phyloP scores from a whole-genome alignment of 2,888 invertebrate genomes.

The Loripinus fragilis region DNA sequence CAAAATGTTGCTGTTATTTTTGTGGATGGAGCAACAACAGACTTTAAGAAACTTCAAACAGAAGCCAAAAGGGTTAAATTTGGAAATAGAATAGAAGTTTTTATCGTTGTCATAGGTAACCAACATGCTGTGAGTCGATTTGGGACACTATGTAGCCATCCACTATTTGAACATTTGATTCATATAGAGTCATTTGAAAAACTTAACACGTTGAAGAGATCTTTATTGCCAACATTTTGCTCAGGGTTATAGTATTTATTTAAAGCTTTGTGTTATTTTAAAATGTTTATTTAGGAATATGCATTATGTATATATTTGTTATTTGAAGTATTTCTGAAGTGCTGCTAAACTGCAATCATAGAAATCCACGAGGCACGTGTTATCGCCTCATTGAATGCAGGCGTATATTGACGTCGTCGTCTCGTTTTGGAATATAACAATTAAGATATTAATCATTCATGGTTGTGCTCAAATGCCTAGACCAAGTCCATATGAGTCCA shows the following conservation, averaged over 20 bases:
- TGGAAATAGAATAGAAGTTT: slow-evolving; percentile 14
- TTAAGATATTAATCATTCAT: no score
- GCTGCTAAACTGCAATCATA: no score
- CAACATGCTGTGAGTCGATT: neutral
- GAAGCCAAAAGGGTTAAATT: slow-evolving; percentile 36
- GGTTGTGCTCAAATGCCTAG: no score
- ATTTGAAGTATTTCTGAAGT: no score
- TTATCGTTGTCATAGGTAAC: slow-evolving; percentile 30
- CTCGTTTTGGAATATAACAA: no score
- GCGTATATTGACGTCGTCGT: no score
- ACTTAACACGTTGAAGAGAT: neutral
- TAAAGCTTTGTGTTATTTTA: no score
- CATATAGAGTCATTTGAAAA: neutral
- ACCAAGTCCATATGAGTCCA: no score
- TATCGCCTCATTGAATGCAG: no score
- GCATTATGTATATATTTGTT: no score
- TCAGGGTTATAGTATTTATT: neutral
- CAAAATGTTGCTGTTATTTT: slow-evolving; percentile 47
- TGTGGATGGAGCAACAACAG: slow-evolving; percentile 34
- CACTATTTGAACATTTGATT: slow-evolving; percentile 8
- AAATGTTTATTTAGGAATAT: no score
- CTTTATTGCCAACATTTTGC: neutral
- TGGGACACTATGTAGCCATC: slow-evolving; percentile 13
- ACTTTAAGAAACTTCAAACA: slow-evolving; percentile 17
- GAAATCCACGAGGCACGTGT: no score